Evolutionary conservation across 2,797 vertebrate genomes (phyloP).

Genomic region (Poecilia velifera): DNA sequence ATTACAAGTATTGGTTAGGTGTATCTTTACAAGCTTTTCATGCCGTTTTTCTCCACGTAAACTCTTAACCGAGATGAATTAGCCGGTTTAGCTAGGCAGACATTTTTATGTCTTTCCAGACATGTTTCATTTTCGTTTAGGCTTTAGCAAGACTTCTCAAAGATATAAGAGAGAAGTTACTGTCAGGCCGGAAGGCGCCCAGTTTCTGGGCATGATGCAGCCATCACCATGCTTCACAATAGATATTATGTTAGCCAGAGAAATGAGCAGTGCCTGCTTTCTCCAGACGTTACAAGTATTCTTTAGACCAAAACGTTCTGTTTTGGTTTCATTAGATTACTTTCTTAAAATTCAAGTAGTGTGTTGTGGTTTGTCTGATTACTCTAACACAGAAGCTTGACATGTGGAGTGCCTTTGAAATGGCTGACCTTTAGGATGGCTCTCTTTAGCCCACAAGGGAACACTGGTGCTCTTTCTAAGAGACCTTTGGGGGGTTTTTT

Average conservation of each 20-base stretch:
- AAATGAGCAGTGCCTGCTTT: not conserved
- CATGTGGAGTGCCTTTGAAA: not conserved
- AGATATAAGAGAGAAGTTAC: not conserved
- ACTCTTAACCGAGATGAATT: not conserved
- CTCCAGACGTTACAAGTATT: not conserved
- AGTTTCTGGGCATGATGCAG: not conserved
- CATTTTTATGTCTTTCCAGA: not conserved
- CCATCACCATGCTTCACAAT: not conserved
- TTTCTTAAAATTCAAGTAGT: not conserved
- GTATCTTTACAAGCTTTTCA: not conserved
- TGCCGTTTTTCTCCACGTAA: not conserved
- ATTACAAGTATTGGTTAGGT: not conserved
- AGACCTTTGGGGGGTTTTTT: not conserved
- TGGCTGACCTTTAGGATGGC: not conserved
- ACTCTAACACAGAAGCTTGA: not conserved
- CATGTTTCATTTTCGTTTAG: not conserved
- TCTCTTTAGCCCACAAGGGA: not conserved
- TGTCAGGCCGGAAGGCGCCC: not conserved
- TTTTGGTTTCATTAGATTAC: not conserved
- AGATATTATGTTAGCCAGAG: not conserved
- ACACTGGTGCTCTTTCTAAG: not conserved
- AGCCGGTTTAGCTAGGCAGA: not conserved
- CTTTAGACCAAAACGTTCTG: not conserved
- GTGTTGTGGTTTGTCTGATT: not conserved
- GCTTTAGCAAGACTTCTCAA: not conserved